Evolutionary conservation across 2,113 vertebrate species (phyloP).

Genomic region (Dicaeum eximium): DNA sequence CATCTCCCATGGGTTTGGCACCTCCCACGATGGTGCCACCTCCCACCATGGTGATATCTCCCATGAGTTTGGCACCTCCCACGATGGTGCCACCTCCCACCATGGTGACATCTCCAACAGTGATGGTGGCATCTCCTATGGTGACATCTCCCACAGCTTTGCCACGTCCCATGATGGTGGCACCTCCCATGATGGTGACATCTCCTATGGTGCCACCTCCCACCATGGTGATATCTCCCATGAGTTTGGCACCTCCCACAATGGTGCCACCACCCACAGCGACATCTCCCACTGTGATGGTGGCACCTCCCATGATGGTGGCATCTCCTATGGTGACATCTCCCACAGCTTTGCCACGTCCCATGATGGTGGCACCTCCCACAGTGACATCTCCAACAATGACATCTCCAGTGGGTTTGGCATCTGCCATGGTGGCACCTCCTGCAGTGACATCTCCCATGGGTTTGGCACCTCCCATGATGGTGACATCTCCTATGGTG

Average conservation of each 20-base stretch:
- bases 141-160: rapidly evolving
- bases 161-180: rapidly evolving
- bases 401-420: too few species aligned
- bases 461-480: too few species aligned
- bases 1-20: background rate
- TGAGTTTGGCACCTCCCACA: slow-evolving; percentile 45
- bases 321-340: rapidly evolving
- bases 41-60: background rate
- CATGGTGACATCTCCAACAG: background rate
- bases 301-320: rapidly evolving
- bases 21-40: rapidly evolving
- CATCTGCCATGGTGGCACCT: too few species aligned
- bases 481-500: too few species aligned
- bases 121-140: rapidly evolving
- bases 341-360: background rate
- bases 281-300: rapidly evolving
- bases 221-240: rapidly evolving
- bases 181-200: background rate
- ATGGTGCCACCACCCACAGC: too few species aligned
- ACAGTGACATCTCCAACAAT: background rate
- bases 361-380: rapidly evolving
- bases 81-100: too few species aligned
- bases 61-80: background rate
- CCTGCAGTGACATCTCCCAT: too few species aligned
- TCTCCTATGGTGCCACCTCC: rapidly evolving